These are phyloP conservation scores for Aspidapion aeneum DNA, from an alignment of 2,888 invertebrate species.

Conservation along the genomic window DNA sequence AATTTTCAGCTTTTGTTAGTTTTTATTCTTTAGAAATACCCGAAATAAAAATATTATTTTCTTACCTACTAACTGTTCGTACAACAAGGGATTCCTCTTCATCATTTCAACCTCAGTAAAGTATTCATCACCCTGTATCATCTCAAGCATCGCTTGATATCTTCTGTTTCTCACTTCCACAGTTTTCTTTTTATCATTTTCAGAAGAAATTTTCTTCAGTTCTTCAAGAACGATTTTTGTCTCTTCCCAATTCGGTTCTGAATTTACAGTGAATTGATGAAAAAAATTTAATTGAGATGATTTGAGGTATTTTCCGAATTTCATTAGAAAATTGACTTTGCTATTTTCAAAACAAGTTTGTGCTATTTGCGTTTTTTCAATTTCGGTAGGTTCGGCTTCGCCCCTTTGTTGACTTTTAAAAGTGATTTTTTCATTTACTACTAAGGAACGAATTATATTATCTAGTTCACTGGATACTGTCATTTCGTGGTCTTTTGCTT, in stretches of 20 bases:
- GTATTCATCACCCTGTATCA: constrained; percentile 68
- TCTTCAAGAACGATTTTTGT: constrained; percentile 62
- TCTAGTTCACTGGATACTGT: constrained; percentile 45
- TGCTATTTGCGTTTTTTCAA: constrained; percentile 70
- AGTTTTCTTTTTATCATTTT: constrained; percentile 50
- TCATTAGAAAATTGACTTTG: constrained; percentile 66
- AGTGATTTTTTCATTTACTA: constrained; percentile 57
- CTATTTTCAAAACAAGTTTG: constrained; percentile 60
- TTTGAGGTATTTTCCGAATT: constrained; percentile 71
- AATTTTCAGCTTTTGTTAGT: no score
- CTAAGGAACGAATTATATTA: constrained; percentile 61
- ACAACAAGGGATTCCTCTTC: constrained; percentile 83
- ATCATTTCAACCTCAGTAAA: constrained; percentile 94
- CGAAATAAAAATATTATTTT: no score
- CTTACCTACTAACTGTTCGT: constrained; percentile 71
- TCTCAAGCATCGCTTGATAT: constrained; percentile 73
- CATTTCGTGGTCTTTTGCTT: background rate
- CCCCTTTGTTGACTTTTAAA: constrained; percentile 82
- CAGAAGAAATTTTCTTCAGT: constrained; percentile 45
- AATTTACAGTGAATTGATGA: constrained; percentile 44
- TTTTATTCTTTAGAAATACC: no score
- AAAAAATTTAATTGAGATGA: constrained; percentile 70
- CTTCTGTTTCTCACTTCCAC: constrained; percentile 71
- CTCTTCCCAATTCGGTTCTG: constrained; percentile 50
- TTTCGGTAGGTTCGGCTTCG: constrained; percentile 66